Evolutionary conservation across 1,140 invertebrate species (phyloP), one percentile per base, ranked within the genome.

Genomic region (Papilio polyxenes): DNA sequence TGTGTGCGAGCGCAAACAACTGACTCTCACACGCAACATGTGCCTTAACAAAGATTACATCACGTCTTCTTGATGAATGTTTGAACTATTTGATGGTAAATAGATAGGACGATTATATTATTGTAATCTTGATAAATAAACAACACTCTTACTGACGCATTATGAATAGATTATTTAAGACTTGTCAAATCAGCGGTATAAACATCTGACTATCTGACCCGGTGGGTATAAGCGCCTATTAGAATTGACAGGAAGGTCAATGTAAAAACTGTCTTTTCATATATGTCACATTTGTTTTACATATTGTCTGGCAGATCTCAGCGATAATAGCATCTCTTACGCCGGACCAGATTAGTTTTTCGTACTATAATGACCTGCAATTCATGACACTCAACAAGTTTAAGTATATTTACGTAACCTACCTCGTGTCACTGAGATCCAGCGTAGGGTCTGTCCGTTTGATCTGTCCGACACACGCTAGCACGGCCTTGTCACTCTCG

Each of bases 401-500:
- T n/a, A 56, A 56, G 6, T 56, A 31, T 31, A 31, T 31, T 31
- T 31, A 31, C 23, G 40, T 44, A 2, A 72, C 87, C 89, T 82
- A 94, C 93, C 93, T 91, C 4, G 91, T 92, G 84, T 96, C 95
- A 72, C 94, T 93, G 23, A 95, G 90, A 9, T 95, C 95, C 85
- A 95, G 85, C 0, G 92, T 89, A 0, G 95, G 93, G 79, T 96
- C 95, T 51, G 95, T 91, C 80, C 96, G 94, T 85, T 96, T 96
- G 80, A 96, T 95, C 85, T 96, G 96, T 0, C 96, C 96, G 11
- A 96, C 95, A 83, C 96, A 96, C 9, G 96, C 95, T 20, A 96
- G 90, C 82, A 97, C 97, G 62, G 97, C 96, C 86, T 97, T 96
- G 89, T 97, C 97, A 89, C 97, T 96, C 87, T 96, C 95, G 8